Conservation (phyloP, 2,888 invertebrate genomes). For the Chrysolina haemoptera region DNA sequence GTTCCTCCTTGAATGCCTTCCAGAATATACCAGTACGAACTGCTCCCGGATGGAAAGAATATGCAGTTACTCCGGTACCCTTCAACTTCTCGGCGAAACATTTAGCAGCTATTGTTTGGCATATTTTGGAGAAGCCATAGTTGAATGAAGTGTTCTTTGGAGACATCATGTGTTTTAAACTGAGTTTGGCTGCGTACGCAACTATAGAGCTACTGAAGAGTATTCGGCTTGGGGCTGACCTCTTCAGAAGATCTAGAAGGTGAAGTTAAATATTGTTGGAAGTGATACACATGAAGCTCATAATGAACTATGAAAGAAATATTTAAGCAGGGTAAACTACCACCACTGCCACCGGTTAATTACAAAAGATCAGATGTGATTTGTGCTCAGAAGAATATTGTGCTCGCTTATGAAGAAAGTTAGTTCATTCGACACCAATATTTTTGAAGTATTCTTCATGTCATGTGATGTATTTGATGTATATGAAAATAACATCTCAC, state of each 20-base stretch:
- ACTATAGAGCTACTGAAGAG: constrained; percentile 57
- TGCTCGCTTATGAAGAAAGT: no score
- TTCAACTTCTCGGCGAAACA: constrained; percentile 54
- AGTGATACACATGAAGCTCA: no score
- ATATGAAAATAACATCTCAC: no score
- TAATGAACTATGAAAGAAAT: no score
- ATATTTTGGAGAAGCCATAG: constrained; percentile 56
- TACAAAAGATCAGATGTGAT: no score
- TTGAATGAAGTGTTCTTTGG: constrained; percentile 29
- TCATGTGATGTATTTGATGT: no score
- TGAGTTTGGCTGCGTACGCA: constrained; percentile 48
- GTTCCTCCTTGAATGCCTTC: constrained; percentile 34
- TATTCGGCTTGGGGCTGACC: constrained; percentile 56
- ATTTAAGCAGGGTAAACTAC: no score
- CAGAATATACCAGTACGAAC: constrained; percentile 50
- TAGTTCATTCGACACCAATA: no score
- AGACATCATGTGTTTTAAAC: constrained; percentile 50
- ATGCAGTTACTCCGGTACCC: constrained; percentile 53
- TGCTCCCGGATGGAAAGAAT: constrained; percentile 59
- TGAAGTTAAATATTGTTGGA: background rate
- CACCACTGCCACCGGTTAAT: no score
- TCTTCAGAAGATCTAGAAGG: constrained; percentile 69
- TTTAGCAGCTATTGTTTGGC: constrained; percentile 56
- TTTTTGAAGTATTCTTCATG: no score
- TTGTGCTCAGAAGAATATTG: no score